phyloP scores from a whole-genome alignment of 2,797 vertebrate species.

The Acipenser ruthenus region DNA sequence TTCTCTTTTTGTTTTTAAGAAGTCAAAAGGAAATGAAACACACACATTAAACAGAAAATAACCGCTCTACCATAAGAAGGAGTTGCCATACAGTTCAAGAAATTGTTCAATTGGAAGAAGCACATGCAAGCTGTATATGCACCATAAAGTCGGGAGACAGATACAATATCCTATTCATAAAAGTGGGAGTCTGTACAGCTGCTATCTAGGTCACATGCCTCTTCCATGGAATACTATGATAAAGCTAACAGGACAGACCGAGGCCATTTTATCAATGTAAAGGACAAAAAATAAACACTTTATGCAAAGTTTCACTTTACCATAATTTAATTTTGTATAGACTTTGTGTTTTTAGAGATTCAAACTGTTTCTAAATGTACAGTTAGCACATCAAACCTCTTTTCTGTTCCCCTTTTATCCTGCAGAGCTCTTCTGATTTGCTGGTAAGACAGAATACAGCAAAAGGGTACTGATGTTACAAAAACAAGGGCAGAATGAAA shows the following conservation, averaged over 20 bases:
- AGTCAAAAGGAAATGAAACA: not conserved
- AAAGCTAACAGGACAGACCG: not conserved
- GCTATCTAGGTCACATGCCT: constrained; percentile 12
- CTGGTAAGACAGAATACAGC: too few relatives aligned
- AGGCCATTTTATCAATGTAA: constrained; percentile 1
- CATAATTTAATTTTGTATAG: too few relatives aligned
- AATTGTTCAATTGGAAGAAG: not conserved
- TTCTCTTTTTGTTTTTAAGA: not conserved
- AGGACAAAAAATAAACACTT: not conserved
- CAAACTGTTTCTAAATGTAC: too few relatives aligned
- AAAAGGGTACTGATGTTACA: too few relatives aligned
- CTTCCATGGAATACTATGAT: not conserved
- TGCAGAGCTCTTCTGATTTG: too few relatives aligned
- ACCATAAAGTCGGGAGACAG: not conserved
- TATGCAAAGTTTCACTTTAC: not conserved
- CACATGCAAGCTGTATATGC: constrained; percentile 9
- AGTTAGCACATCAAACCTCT: too few relatives aligned
- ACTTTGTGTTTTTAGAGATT: too few relatives aligned
- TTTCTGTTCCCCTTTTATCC: too few relatives aligned
- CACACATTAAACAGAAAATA: not conserved
- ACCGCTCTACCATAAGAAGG: not conserved
- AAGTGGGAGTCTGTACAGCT: not conserved
- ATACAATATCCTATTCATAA: constrained; percentile 14
- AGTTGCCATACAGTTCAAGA: not conserved
- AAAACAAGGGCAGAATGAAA: too few relatives aligned